Evolutionary conservation across 2,113 vertebrate genomes (phyloP).

Genomic region (Dicrurus megarhynchus): DNA sequence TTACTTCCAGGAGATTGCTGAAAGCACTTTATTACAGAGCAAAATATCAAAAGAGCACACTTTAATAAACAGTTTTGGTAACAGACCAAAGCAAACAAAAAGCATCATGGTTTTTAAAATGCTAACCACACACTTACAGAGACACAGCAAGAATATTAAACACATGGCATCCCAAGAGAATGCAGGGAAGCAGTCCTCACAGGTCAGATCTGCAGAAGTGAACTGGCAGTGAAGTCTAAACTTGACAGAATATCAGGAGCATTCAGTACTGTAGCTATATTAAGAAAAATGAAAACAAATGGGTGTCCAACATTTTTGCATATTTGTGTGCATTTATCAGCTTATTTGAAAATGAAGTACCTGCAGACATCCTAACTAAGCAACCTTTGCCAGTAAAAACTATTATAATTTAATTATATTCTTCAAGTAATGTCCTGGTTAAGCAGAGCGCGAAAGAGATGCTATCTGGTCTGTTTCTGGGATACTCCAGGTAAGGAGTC

Average conservation of each 20-base stretch:
- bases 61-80: neutral
- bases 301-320: neutral
- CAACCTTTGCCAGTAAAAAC: neutral
- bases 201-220: neutral
- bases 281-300: neutral
- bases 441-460: neutral
- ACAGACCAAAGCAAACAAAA: neutral
- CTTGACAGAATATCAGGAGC: neutral
- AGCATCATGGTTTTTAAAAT: neutral
- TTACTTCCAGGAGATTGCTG: neutral
- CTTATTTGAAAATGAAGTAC: neutral
- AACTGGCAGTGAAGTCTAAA: neutral
- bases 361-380: neutral
- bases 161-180: neutral
- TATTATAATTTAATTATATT: neutral
- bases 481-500: neutral
- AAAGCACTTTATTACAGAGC: neutral
- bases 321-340: neutral
- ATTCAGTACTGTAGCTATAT: neutral
- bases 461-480: neutral
- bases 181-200: neutral
- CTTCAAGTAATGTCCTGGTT: neutral
- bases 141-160: neutral
- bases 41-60: neutral
- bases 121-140: neutral